Evolutionary conservation across 2,797 vertebrate genomes (phyloP).

Genomic region (Acestrorhynchus altus): DNA sequence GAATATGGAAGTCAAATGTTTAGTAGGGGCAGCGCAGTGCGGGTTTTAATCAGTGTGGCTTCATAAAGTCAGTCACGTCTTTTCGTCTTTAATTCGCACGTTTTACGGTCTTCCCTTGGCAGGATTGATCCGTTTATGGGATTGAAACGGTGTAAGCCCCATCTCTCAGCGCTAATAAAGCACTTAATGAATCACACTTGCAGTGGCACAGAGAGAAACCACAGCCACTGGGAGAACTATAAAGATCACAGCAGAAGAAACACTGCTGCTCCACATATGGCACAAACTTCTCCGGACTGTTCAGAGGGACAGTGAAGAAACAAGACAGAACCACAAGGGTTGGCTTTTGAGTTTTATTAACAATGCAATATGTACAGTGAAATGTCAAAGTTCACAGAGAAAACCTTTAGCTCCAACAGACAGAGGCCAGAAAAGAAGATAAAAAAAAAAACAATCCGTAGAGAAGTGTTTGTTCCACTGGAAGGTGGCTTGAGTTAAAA

Average conservation of each 20-base stretch:
- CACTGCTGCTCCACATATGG: slow-evolving; percentile 48
- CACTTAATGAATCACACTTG: slow-evolving; percentile 78
- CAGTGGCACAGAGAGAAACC: slow-evolving; percentile 70
- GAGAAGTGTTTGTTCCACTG: neutral
- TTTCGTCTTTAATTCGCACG: slow-evolving; percentile 62
- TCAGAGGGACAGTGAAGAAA: neutral
- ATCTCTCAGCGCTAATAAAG: slow-evolving; percentile 73
- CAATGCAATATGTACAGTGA: slow-evolving; percentile 48
- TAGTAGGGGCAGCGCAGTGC: neutral
- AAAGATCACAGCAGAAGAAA: slow-evolving; percentile 71
- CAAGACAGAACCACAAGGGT: neutral
- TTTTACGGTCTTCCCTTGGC: slow-evolving; percentile 53
- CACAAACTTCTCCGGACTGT: neutral
- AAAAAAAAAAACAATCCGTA: slow-evolving; percentile 11
- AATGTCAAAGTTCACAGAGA: slow-evolving; percentile 35
- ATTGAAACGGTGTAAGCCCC: slow-evolving; percentile 73
- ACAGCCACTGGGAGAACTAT: slow-evolving; percentile 68
- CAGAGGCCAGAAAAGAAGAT: slow-evolving; percentile 9
- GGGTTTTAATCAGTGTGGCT: slow-evolving; percentile 18
- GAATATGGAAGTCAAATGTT: slow-evolving; percentile 15
- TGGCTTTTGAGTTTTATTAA: slow-evolving; percentile 47
- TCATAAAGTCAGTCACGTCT: slow-evolving; percentile 53
- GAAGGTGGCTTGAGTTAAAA: slow-evolving; percentile 1
- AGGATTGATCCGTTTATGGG: slow-evolving; percentile 63
- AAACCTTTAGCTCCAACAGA: neutral